Evolutionary conservation across 2,113 vertebrate genomes (phyloP), one percentile per base, ranked within the genome.

Genomic region (Cavia porcellus): DNA sequence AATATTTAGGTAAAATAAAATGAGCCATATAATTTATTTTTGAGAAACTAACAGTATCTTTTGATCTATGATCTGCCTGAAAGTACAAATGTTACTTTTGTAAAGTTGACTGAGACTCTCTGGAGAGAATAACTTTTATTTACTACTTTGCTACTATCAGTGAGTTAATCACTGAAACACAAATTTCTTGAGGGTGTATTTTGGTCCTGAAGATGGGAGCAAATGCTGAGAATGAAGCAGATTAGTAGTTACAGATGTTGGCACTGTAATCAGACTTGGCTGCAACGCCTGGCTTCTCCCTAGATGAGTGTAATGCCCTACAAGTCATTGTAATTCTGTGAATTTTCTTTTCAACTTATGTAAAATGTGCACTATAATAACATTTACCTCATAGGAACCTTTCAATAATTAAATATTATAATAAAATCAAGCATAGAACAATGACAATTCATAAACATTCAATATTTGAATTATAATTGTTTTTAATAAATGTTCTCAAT

Each of bases 81-180:
- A 66, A 35, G 25, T 11, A 90, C 32, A 68, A 66, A 86, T 52
- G 11, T 90, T 55, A 85, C 32, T 87, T 96, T 90, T 89, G 15
- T 72, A 57, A 94, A 81, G 24, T 57, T 93, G 57, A 92, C 66
- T 62, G 42, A 87, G 19, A 86, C 15, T 89, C 10, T 84, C 12
- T 92, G n/a, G 10, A 86, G 66, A 80, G 25, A 84, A 90, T 85
- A 61, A 3, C 3, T 72, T 74, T 83, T 12, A 52, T 96, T 86
- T 86, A 50, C 55, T 24, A 12, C 64, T 75, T 10, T 38, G 15
- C 35, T 94, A 10, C 81, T 66, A 89, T 83, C 45, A 55, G 8
- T 89, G 72, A 81, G 19, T 74, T 88, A 81, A 86, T 57, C 25
- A 81, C 59, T 91, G 80, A 91, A 75, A 59, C 28, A 66, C 7